A percentile compares a stretch with the other conserved stretches of the same genome.
phyloP scores from a whole-genome alignment of 2,888 invertebrate species.

The Dyspetes luteomarginatus region DNA sequence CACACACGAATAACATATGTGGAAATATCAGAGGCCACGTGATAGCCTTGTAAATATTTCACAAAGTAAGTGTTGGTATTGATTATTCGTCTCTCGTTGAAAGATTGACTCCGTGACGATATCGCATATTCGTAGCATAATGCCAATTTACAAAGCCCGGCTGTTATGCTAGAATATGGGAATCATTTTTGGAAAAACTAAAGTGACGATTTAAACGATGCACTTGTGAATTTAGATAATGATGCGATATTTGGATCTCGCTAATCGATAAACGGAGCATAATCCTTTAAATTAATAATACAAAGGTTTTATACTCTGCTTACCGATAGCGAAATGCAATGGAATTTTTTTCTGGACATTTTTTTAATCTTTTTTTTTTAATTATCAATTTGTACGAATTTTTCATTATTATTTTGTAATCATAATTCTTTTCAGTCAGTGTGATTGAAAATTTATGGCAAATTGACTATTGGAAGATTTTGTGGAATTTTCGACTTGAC shows the following conservation, averaged over 20 bases:
- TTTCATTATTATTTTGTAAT: not conserved
- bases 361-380: not conserved
- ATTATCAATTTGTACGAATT: not conserved
- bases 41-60: too few species aligned
- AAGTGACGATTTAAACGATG: not conserved
- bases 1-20: not conserved
- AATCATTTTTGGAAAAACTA: conserved; percentile 56
- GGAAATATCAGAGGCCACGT: not conserved
- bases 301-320: conserved; percentile 79
- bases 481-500: conserved; percentile 49
- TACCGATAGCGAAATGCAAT: conserved; percentile 76
- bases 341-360: not conserved
- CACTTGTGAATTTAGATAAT: conserved; percentile 15
- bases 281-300: conserved; percentile 72
- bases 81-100: not conserved
- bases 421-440: not conserved
- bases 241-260: conserved; percentile 69
- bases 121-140: conserved; percentile 79
- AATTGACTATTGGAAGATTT: too few species aligned
- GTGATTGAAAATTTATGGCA: too few species aligned
- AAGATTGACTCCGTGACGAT: conserved; percentile 65
- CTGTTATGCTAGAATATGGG: conserved; percentile 79
- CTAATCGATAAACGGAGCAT: conserved; percentile 78
- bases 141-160: conserved; percentile 72
- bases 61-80: too few species aligned